Evolutionary conservation across 2,888 invertebrate genomes (phyloP), one percentile per base, ranked within the genome.

Genomic region (Sinodicranocentrus sp.): DNA sequence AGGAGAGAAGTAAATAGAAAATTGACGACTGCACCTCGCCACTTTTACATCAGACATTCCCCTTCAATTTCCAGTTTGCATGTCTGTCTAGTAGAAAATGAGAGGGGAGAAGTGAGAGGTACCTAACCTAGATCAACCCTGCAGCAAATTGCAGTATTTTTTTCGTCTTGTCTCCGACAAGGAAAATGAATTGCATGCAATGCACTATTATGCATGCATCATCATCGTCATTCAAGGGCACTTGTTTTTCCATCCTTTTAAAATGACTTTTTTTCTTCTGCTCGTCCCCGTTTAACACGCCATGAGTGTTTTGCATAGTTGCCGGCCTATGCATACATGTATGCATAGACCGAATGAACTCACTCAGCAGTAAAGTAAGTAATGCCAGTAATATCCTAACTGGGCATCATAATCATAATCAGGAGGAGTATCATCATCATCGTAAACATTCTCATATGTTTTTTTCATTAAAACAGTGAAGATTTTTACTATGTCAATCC

Each of bases 191-290:
- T n/a, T 57, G 25, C 17, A 28, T 28, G 15, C 23, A n/a, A 61
- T 13, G 15, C 61, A 61, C 17, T 21, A 6, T 21, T 5, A 21
- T 54, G 54, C 13, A 54, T 54, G 54, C 54, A 54, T 19, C 23
- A 1, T 2, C 2, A 54, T 19, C 54, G 6, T 54, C 3, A 78
- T 78, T 78, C 78, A 78, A 78, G 78, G 78, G 70, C 78, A 78
- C 44, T 61, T 68, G 68, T 70, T 48, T 52, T 10, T 61, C 61
- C 57, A 75, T 65, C 33, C 48, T 70, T 59, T 61, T 25, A 15
- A 28, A 61, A 70, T n/a, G 67, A 25, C 78, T 43, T 43, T n/a
- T n/a, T n/a, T n/a, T n/a, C n/a, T n/a, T n/a, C n/a, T n/a, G n/a
- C n/a, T n/a, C n/a, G n/a, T n/a, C n/a, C n/a, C n/a, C n/a, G n/a